Evolutionary conservation across 2,797 vertebrate species (phyloP).

Genomic region (Phrynocephalus vlangalii): DNA sequence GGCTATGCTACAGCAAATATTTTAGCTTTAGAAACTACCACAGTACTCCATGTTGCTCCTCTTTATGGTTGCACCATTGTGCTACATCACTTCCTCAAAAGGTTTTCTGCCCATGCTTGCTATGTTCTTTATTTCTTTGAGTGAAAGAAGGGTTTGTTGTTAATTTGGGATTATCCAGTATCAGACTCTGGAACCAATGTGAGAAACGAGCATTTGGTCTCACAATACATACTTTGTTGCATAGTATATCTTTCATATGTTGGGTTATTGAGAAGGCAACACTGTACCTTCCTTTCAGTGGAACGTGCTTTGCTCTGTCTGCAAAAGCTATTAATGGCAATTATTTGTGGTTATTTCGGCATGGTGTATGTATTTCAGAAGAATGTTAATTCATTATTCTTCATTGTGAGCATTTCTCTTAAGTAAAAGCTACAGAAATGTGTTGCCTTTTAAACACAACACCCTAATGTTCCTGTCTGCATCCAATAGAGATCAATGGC

Average conservation of each 20-base stretch:
- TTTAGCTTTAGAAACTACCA: too few species aligned
- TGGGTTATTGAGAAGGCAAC: too few species aligned
- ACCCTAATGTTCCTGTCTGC: not conserved
- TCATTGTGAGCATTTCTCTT: not conserved
- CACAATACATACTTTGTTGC: not conserved
- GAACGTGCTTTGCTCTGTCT: not conserved
- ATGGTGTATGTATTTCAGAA: not conserved
- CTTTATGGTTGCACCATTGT: not conserved
- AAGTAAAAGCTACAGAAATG: not conserved
- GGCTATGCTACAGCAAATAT: too few species aligned
- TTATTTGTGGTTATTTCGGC: not conserved
- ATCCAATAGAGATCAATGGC: too few species aligned
- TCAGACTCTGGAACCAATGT: not conserved
- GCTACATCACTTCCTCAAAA: not conserved
- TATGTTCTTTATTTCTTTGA: not conserved
- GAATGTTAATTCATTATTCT: fast-evolving
- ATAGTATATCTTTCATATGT: too few species aligned
- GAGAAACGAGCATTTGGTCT: not conserved
- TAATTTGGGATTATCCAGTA: not conserved
- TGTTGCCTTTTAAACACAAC: not conserved
- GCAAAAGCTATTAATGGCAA: not conserved
- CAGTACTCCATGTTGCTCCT: not conserved
- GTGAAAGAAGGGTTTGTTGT: not conserved
- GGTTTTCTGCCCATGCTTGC: not conserved
- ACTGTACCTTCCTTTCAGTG: not conserved